A percentile compares a stretch with the other conserved stretches of the same genome.
These are phyloP conservation scores for Sciurus carolinensis DNA, from an alignment of 2,797 vertebrate genomes.

Conservation along the genomic window DNA sequence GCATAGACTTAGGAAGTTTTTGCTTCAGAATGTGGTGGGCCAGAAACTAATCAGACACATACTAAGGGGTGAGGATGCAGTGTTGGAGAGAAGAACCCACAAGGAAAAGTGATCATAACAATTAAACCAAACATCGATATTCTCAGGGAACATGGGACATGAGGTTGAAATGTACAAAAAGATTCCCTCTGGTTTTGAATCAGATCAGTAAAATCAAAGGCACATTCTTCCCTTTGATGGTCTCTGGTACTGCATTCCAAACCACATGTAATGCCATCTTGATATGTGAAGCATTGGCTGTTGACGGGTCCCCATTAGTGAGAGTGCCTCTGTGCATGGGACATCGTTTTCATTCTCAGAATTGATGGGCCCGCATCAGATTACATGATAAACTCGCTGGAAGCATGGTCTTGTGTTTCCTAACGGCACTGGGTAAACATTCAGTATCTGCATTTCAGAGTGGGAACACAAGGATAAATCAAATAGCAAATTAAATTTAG, in stretches of 20 bases:
- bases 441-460: constrained; percentile 76
- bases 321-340: constrained; percentile 1
- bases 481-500: constrained; percentile 87
- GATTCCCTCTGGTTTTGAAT: neutral
- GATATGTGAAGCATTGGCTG: constrained; percentile 39
- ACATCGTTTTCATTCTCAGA: constrained; percentile 71
- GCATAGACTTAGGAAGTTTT: constrained; percentile 70
- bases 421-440: constrained; percentile 71
- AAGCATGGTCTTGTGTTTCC: constrained; percentile 76
- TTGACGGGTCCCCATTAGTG: constrained; percentile 69
- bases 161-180: constrained; percentile 67
- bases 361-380: constrained; percentile 76
- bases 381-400: constrained; percentile 75
- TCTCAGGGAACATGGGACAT: constrained; percentile 66
- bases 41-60: neutral
- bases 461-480: constrained; percentile 82
- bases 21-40: constrained; percentile 66
- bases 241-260: constrained; percentile 71
- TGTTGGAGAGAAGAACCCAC: constrained; percentile 74
- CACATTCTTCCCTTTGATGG: constrained; percentile 14
- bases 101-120: constrained; percentile 80
- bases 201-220: neutral
- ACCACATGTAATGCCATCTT: constrained; percentile 16
- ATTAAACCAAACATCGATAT: constrained; percentile 79
- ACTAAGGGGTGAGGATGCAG: constrained; percentile 51